Percentiles rank a stretch among this genome's conserved stretches.
These are phyloP conservation scores for Hyposoter dolosus DNA, from an alignment of 2,888 invertebrate species.

Conservation along the genomic window DNA sequence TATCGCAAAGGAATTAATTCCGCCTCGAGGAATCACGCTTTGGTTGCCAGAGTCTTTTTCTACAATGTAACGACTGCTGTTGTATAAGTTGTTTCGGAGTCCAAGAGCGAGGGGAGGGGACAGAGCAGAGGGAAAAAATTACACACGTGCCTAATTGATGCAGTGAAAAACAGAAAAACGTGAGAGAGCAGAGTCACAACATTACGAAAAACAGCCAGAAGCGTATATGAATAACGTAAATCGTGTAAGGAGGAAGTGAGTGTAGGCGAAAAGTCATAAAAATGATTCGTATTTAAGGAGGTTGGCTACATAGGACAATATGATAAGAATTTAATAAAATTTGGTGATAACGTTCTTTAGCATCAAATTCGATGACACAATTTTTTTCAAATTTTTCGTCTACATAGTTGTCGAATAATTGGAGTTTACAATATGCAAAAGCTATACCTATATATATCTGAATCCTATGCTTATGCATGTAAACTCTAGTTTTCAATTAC, in stretches of 20 bases:
- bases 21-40: slow-evolving; percentile 49
- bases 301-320: no score
- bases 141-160: slow-evolving; percentile 30
- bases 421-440: no score
- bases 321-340: no score
- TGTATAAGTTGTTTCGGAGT: neutral
- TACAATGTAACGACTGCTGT: slow-evolving; percentile 39
- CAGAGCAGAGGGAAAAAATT: neutral
- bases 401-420: no score
- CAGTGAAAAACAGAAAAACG: slow-evolving; percentile 24
- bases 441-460: no score
- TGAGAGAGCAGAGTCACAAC: slow-evolving; percentile 7
- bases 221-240: neutral
- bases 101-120: neutral
- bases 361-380: no score
- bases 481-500: no score
- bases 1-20: slow-evolving; percentile 16
- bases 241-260: neutral
- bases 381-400: no score
- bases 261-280: neutral
- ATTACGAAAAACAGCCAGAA: neutral
- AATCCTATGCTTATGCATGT: no score
- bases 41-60: slow-evolving; percentile 24
- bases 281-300: no score
- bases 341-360: no score